Base-by-base conservation (phyloP, 2,797 vertebrate species). In the Ambastaia sidthimunki region DNA sequence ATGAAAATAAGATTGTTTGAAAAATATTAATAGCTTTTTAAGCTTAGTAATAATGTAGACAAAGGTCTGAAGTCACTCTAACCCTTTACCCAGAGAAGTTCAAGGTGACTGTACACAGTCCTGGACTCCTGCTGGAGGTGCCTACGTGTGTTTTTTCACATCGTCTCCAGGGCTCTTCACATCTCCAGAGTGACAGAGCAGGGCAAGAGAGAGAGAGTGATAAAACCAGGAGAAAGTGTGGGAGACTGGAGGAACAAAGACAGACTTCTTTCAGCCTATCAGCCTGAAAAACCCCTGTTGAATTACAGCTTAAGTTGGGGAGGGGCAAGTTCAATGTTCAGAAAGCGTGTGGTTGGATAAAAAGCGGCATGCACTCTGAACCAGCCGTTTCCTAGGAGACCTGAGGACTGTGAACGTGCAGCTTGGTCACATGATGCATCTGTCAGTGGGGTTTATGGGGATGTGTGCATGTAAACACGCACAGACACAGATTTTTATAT, bases 131-230 rank as follows among this genome's bases (percentile, higher is more conserved):
- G 71, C 15, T 68, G 52, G 70, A 80, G 67, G 62, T 66, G 74
- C 52, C 76, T 84, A 84, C 80, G 77, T 84, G 85, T 86, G 77
- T 71, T 37, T 67, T 59, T 79, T 82, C 80, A 84, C 82, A 84
- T 62, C 74, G 66, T 62, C 72, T 72, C 54, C 15, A 57, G 16
- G n/a, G 67, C 66, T 73, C 62, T 65, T 21, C 21, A 48, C 19
- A 28, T 25, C n/a, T 66, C 15, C 13, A 28, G 48, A 31, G 34
- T 19, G 62, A 34, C 71, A 47, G 63, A 50, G 70, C 18, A 13
- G 13, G 47, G 67, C 44, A 69, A 54, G 52, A 70, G 55, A 82
- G 81, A 48, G 37, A 79, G 63, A 18, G 77, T 57, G 59, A 70
- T 55, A 79, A 63, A 57, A 55, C 25, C 13, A 59, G 3, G 47